These are phyloP conservation scores for Coelopa pilipes DNA, from an alignment of 2,888 invertebrate species.

Conservation along the genomic window DNA sequence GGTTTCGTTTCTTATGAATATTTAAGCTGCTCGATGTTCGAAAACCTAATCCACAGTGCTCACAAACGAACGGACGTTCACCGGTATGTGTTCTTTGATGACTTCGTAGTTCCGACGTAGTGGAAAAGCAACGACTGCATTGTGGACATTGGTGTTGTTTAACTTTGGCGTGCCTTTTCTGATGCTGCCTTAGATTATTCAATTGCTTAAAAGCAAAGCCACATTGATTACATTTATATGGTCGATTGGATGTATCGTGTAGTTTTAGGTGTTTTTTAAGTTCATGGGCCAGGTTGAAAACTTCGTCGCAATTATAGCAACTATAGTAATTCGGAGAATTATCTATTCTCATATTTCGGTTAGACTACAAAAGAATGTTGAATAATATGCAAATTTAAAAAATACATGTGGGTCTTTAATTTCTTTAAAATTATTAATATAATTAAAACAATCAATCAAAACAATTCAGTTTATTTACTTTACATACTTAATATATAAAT, in stretches of 20 bases:
- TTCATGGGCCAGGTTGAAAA: too few relatives aligned
- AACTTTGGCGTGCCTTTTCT: slow-evolving; percentile 58
- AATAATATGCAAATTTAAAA: too few relatives aligned
- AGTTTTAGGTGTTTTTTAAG: too few relatives aligned
- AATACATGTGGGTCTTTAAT: too few relatives aligned
- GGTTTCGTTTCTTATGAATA: slow-evolving; percentile 53
- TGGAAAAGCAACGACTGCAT: slow-evolving; percentile 1
- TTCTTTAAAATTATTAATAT: too few relatives aligned
- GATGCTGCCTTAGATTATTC: slow-evolving; percentile 56
- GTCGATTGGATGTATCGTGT: slow-evolving; percentile 49
- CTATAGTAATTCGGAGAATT: neutral
- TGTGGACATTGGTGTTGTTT: slow-evolving; percentile 55
- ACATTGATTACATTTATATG: too few relatives aligned
- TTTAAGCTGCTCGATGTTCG: slow-evolving; percentile 53
- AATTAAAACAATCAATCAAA: too few relatives aligned
- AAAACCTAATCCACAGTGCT: slow-evolving; percentile 46
- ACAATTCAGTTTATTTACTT: too few relatives aligned
- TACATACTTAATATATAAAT: too few relatives aligned
- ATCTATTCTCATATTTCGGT: neutral
- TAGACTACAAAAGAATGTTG: too few relatives aligned
- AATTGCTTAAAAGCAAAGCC: slow-evolving; percentile 50
- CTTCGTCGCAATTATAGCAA: too few relatives aligned
- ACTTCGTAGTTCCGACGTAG: slow-evolving; percentile 32
- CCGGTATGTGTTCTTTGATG: slow-evolving; percentile 45
- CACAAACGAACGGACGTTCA: slow-evolving; percentile 49